Evolutionary conservation across 2,113 vertebrate genomes (phyloP).

Genomic region (Limnothrissa miodon): DNA sequence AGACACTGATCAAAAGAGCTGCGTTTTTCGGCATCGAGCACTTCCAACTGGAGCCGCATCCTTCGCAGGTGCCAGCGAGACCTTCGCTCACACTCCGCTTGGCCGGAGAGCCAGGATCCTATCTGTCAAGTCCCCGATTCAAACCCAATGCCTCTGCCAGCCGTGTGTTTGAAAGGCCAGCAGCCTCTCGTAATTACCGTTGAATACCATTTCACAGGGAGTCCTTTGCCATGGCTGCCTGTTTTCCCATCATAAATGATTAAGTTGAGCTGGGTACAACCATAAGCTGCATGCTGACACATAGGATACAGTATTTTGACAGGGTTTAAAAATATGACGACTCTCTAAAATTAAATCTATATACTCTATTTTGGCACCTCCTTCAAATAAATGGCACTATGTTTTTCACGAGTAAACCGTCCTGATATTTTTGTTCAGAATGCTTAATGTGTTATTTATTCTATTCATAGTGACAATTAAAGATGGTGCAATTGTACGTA

Average conservation of each 20-base stretch:
- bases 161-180: conserved; percentile 19
- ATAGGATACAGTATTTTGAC: neutral
- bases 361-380: neutral
- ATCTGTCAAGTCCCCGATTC: conserved; percentile 21
- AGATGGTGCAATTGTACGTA: neutral
- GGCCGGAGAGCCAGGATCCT: conserved; percentile 22
- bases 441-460: neutral
- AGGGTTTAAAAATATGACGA: neutral
- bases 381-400: neutral
- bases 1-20: conserved; percentile 20
- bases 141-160: conserved; percentile 25
- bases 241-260: neutral
- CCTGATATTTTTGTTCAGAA: neutral
- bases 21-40: neutral
- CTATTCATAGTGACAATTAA: neutral
- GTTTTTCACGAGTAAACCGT: neutral
- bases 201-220: neutral
- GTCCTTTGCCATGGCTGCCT: neutral
- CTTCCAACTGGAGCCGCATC: conserved; percentile 5
- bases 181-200: conserved; percentile 20
- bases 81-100: conserved; percentile 20
- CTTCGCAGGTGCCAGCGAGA: conserved; percentile 26
- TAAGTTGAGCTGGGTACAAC: neutral
- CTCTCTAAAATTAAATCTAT: neutral
- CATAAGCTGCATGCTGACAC: neutral